Conservation (phyloP, 2,797 vertebrate species). For the Coracias cyanogaster region DNA sequence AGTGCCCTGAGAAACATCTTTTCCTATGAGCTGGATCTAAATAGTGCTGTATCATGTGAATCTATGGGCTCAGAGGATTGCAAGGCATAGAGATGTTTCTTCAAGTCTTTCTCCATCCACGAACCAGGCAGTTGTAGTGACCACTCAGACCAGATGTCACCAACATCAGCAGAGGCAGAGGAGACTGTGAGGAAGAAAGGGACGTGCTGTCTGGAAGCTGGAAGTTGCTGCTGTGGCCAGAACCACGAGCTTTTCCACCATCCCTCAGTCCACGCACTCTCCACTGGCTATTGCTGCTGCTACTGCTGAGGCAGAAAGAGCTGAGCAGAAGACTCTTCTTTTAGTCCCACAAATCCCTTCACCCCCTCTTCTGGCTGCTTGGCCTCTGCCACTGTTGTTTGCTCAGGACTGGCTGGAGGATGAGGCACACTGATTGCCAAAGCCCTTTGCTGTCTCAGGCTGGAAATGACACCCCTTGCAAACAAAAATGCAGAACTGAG, state of each 20-base stretch:
- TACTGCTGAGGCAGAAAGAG: background rate
- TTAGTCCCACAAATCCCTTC: background rate
- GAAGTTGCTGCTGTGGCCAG: background rate
- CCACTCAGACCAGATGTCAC: background rate
- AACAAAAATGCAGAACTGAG: background rate
- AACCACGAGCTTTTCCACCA: background rate
- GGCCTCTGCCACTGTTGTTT: background rate
- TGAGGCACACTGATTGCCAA: background rate
- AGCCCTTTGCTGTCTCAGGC: background rate
- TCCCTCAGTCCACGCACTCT: background rate
- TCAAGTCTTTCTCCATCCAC: background rate
- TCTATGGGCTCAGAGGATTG: background rate
- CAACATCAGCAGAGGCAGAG: background rate
- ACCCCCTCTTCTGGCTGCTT: background rate
- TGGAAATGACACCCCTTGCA: background rate
- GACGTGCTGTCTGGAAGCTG: background rate
- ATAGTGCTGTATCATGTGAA: background rate
- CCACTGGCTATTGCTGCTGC: background rate
- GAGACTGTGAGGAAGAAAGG: background rate
- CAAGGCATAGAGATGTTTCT: background rate
- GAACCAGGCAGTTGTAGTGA: background rate
- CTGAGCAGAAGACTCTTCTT: background rate
- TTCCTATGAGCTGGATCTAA: background rate
- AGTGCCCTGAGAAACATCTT: background rate
- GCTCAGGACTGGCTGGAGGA: background rate